Base-by-base conservation (phyloP, 2,113 vertebrate species). In the Poeciliopsis turrubarensis region DNA sequence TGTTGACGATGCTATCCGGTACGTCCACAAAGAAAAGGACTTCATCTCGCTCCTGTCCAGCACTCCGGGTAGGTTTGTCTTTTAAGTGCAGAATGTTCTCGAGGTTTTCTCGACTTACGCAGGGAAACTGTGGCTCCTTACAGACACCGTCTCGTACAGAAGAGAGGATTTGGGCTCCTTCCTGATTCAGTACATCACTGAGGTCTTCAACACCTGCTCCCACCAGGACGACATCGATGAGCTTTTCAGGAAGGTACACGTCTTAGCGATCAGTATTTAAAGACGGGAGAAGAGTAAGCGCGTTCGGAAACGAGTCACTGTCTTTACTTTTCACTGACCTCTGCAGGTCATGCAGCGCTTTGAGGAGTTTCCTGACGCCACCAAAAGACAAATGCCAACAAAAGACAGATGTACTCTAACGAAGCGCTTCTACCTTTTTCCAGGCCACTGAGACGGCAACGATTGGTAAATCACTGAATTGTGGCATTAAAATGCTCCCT, bases 1-100 rank as follows among this genome's bases (percentile, higher is more conserved):
- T 14, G 34, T 66, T 15, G 65, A 27, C 54, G 34, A 8, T 5
- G 41, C 10, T 11, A 0, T 88, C 13, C 29, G 2, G 29, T 29
- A 0, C 73, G 86, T 85, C 0, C 95, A 94, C 2, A 80, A 90
- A 67, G 96, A 97, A 47, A 96, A 94, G 73, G 96, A 97, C 78
- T 97, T 97, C 74, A 89, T 91, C 34, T 90, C 91, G 78, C 91
- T 97, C 70, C 91, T 92, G 25, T 95, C 96, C 44, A 90, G 90
- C 61, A 97, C 95, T 0, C 95, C 94, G 80, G 93, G 96, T 97
- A 75, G 76, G 85, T 82, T 22, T 26, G 6, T 26, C 22, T 15
- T 27, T 26, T 1, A 66, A 26, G 10, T 57, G 1, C 25, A 3
- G 3, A n/a, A 11, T n/a, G 8, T 57, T 57, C 51, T 5, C n/a